Percentiles rank a stretch among this genome's conserved stretches.
phyloP scores from a whole-genome alignment of 2,113 vertebrate species.

The Pandion haliaetus region DNA sequence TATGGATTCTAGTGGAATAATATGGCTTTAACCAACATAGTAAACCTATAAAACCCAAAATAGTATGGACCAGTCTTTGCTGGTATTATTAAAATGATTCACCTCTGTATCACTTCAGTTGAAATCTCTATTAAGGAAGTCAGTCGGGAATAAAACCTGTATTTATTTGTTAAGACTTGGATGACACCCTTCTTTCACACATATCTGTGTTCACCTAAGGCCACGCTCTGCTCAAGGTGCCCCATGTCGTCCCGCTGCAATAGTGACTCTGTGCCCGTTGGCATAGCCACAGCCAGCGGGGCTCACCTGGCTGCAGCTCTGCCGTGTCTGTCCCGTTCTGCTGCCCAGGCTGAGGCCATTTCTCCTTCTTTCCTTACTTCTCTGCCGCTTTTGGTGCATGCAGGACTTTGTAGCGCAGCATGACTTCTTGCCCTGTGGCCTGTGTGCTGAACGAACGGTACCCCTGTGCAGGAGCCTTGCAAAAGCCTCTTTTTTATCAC shows the following conservation, averaged over 20 bases:
- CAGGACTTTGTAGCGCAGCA: neutral
- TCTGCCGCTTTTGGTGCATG: neutral
- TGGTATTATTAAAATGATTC: neutral
- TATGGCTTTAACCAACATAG: neutral
- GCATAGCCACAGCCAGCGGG: neutral
- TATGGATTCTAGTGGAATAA: neutral
- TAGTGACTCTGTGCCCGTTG: fast-evolving
- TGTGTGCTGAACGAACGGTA: neutral
- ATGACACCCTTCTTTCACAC: neutral
- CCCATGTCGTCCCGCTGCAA: fast-evolving
- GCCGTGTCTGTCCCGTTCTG: neutral
- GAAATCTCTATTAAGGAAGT: neutral
- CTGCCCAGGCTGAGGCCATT: neutral
- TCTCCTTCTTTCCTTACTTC: neutral
- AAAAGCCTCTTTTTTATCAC: neutral
- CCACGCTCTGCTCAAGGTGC: fast-evolving
- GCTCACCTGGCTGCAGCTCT: neutral
- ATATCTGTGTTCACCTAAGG: neutral
- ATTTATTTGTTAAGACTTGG: neutral
- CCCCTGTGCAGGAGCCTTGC: neutral
- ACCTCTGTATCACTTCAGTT: neutral
- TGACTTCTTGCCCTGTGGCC: neutral
- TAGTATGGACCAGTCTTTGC: neutral
- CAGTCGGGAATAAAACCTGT: neutral
- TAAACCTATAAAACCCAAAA: neutral